A percentile compares a stretch with the other conserved stretches of the same genome.
Conservation (phyloP, 2,797 vertebrate genomes). For the Myotis daubentonii region DNA sequence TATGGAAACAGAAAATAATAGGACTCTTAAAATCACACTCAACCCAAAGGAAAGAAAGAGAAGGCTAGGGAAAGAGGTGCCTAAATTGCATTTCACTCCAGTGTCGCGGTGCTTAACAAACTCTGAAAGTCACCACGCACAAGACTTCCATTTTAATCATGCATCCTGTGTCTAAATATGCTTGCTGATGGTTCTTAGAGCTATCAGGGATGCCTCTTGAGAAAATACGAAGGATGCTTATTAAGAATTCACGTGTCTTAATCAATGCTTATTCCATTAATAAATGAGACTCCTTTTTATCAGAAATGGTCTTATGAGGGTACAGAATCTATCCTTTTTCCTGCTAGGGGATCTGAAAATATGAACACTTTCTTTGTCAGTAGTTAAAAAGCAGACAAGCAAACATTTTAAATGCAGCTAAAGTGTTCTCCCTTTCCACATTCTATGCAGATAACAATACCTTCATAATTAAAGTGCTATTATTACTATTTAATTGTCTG, state of each 20-base stretch:
- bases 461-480: constrained; percentile 83
- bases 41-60: neutral
- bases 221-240: constrained; percentile 56
- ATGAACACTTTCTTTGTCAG: constrained; percentile 55
- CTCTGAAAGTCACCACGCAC: constrained; percentile 58
- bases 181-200: constrained; percentile 59
- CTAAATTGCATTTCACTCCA: constrained; percentile 55
- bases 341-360: constrained; percentile 51
- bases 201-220: constrained; percentile 61
- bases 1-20: constrained; percentile 56
- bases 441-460: constrained; percentile 80
- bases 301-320: constrained; percentile 50
- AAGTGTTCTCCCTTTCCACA: constrained; percentile 63
- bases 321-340: constrained; percentile 30
- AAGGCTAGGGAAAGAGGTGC: neutral
- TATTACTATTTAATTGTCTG: constrained; percentile 84
- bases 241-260: constrained; percentile 59
- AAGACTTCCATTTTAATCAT: constrained; percentile 67
- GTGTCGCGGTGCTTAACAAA: constrained; percentile 43
- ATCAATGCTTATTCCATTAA: constrained; percentile 64
- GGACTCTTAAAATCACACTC: constrained; percentile 50
- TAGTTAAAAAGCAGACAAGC: constrained; percentile 76
- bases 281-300: constrained; percentile 55
- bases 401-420: constrained; percentile 60
- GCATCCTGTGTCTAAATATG: constrained; percentile 71